These are phyloP conservation scores for Lordiphosa stackelbergi DNA, from an alignment of 1,140 invertebrate genomes.

Conservation along the genomic window DNA sequence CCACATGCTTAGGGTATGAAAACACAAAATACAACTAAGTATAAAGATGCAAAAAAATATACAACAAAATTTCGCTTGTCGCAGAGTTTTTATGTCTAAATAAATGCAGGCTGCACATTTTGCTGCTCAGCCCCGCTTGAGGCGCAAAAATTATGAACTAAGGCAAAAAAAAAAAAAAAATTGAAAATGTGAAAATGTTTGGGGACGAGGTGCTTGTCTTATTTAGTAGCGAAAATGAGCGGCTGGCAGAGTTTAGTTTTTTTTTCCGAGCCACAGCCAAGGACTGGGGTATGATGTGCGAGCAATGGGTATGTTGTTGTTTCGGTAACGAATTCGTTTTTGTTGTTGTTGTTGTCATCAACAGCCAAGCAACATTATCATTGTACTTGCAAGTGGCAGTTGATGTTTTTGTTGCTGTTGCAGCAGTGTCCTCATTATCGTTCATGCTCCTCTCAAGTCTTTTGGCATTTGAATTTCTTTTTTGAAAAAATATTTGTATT, in stretches of 20 bases:
- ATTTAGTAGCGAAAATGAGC: conserved; percentile 72
- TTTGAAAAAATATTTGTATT: too few species aligned
- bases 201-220: conserved; percentile 43
- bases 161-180: conserved; percentile 16
- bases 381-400: conserved; percentile 59
- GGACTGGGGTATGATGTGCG: conserved; percentile 25
- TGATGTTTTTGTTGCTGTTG: conserved; percentile 30
- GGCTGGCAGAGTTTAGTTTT: conserved; percentile 45
- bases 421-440: conserved; percentile 70
- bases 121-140: conserved; percentile 25
- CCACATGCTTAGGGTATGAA: too few species aligned
- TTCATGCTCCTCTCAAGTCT: conserved; percentile 58
- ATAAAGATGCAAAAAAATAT: conserved; percentile 5
- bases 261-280: conserved; percentile 13
- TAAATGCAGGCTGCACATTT: conserved; percentile 31
- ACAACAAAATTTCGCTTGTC: conserved; percentile 16
- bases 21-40: too few species aligned
- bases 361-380: conserved; percentile 63
- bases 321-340: conserved; percentile 10
- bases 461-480: conserved; percentile 60
- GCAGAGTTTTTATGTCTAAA: conserved; percentile 25
- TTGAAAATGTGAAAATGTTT: conserved; percentile 57
- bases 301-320: conserved; percentile 11
- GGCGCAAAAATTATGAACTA: conserved; percentile 36
- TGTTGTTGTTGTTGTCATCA: conserved; percentile 59